These are phyloP conservation scores for Chiroxiphia lanceolata DNA, from an alignment of 2,797 vertebrate genomes.

Conservation along the genomic window DNA sequence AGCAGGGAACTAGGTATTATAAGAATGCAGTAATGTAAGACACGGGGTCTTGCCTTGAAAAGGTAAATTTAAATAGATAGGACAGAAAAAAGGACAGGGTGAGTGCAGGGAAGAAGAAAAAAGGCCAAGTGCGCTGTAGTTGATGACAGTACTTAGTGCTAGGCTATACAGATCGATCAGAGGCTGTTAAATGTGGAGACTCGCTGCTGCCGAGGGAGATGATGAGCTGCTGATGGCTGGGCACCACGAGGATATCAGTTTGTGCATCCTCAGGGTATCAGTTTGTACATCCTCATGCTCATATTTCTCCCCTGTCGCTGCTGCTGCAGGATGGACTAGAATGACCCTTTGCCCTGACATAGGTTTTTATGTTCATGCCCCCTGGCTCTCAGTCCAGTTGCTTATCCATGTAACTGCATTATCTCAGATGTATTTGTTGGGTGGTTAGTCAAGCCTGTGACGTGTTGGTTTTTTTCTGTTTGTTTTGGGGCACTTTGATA, in stretches of 20 bases:
- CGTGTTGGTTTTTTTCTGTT: not conserved
- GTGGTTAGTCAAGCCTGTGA: not conserved
- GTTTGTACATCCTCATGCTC: not conserved
- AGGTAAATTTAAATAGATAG: not conserved
- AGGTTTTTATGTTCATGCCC: not conserved
- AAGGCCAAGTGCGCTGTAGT: not conserved
- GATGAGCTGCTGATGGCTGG: not conserved
- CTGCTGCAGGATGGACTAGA: not conserved
- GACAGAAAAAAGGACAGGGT: not conserved
- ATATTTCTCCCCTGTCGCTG: rapidly evolving
- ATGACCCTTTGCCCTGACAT: not conserved
- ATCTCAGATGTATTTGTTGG: not conserved
- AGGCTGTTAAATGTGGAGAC: not conserved
- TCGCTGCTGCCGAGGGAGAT: not conserved
- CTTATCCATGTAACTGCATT: too few species aligned
- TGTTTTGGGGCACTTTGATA: not conserved
- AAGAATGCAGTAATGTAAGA: not conserved
- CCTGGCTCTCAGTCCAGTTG: not conserved
- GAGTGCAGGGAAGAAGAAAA: too few species aligned
- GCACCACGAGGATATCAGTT: rapidly evolving
- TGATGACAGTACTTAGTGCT: not conserved
- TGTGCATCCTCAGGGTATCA: rapidly evolving
- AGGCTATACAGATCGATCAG: not conserved
- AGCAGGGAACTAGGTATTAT: not conserved
- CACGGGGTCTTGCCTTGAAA: not conserved